A percentile compares a stretch with the other conserved stretches of the same genome.
Evolutionary conservation across 2,888 invertebrate species (phyloP).

Genomic region (Liopterus haemorrhoidalis): DNA sequence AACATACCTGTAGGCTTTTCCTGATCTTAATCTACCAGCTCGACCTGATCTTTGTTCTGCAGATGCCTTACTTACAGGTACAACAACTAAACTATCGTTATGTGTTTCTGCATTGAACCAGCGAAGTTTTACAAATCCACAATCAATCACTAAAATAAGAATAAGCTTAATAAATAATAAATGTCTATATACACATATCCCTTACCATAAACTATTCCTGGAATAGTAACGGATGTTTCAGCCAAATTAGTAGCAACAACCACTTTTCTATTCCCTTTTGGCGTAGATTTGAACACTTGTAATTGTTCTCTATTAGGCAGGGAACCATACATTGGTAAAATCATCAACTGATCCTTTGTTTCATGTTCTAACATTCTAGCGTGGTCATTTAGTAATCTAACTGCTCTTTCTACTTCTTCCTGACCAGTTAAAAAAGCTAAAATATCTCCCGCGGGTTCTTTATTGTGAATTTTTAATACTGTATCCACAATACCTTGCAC

Average conservation of each 20-base stretch:
- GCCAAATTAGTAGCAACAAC: slow-evolving; percentile 94
- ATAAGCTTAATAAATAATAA: no score
- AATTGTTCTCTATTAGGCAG: slow-evolving; percentile 73
- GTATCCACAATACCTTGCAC: slow-evolving; percentile 83
- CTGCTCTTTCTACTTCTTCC: slow-evolving; percentile 84
- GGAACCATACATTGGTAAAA: slow-evolving; percentile 90
- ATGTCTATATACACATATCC: slow-evolving; percentile 3
- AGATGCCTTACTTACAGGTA: slow-evolving; percentile 80
- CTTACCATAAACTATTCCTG: slow-evolving; percentile 83
- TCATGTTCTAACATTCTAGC: slow-evolving; percentile 51
- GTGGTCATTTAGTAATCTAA: slow-evolving; percentile 59
- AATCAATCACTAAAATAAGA: slow-evolving; percentile 72
- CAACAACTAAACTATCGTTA: slow-evolving; percentile 75
- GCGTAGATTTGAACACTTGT: slow-evolving; percentile 68
- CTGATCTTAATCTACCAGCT: slow-evolving; percentile 77
- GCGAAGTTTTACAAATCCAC: slow-evolving; percentile 91
- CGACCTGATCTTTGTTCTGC: slow-evolving; percentile 90
- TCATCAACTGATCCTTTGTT: slow-evolving; percentile 52
- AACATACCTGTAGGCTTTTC: slow-evolving; percentile 72
- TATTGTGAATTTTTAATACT: slow-evolving; percentile 80
- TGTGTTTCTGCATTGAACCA: slow-evolving; percentile 81
- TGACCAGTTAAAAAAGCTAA: slow-evolving; percentile 88
- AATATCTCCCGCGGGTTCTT: slow-evolving; percentile 78
- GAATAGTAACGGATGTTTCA: slow-evolving; percentile 93
- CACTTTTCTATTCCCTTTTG: slow-evolving; percentile 74